Conservation (phyloP, 2,797 vertebrate genomes). For the Gorsachius magnificus region DNA sequence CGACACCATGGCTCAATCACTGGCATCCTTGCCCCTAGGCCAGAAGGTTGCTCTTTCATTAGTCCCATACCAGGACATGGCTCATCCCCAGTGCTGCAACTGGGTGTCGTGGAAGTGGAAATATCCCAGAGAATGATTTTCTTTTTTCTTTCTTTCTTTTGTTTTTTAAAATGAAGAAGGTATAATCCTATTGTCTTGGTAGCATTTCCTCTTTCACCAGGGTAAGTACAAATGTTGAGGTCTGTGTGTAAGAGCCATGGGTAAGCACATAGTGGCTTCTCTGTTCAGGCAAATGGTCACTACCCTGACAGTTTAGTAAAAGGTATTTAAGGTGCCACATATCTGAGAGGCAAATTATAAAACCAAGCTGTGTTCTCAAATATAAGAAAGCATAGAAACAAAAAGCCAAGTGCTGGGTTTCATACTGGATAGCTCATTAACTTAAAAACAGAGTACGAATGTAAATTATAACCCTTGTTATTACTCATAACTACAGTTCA, state of each 20-base stretch:
- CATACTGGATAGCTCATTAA: slow-evolving; percentile 74
- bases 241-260: background rate
- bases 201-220: background rate
- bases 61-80: background rate
- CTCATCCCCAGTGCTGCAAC: background rate
- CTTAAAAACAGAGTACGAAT: slow-evolving; percentile 75
- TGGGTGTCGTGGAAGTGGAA: background rate
- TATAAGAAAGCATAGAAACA: slow-evolving; percentile 42
- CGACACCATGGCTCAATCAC: background rate
- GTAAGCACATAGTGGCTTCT: background rate
- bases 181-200: background rate
- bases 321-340: background rate
- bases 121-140: background rate
- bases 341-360: slow-evolving; percentile 34
- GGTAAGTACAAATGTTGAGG: background rate
- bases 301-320: background rate
- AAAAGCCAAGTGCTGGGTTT: slow-evolving; percentile 63
- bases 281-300: background rate
- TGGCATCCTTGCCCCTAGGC: background rate
- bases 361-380: slow-evolving; percentile 34
- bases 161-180: background rate
- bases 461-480: slow-evolving; percentile 78
- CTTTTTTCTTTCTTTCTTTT: background rate
- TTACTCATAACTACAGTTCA: slow-evolving; percentile 74
- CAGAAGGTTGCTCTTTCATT: background rate